Conservation (phyloP, 2,888 invertebrate genomes). For the Minunthozetes semirufus region DNA sequence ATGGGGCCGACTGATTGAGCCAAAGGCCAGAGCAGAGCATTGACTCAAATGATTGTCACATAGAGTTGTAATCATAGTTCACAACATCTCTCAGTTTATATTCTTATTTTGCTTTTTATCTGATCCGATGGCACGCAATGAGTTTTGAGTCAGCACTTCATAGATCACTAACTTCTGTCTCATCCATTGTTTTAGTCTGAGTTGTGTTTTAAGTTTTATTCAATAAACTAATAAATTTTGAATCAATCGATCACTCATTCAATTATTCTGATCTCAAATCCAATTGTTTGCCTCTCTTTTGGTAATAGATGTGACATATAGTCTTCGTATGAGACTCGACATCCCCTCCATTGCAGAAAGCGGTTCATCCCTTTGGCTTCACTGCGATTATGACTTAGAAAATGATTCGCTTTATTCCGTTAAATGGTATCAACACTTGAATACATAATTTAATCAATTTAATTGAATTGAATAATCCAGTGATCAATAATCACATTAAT, state of each 20-base stretch:
- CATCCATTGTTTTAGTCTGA: not conserved
- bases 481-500: not conserved
- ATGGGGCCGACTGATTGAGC: not conserved
- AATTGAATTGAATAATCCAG: not conserved
- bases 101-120: not conserved
- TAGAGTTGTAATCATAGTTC: not conserved
- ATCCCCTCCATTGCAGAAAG: slow-evolving; percentile 26
- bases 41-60: not conserved
- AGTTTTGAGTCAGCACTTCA: not conserved
- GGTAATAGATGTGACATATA: not conserved
- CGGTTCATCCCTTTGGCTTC: slow-evolving; percentile 38
- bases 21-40: not conserved
- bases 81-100: not conserved
- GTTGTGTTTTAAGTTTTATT: slow-evolving; percentile 12
- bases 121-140: slow-evolving; percentile 6
- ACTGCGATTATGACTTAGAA: slow-evolving; percentile 41
- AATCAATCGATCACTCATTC: not conserved
- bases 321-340: not conserved
- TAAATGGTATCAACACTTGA: slow-evolving; percentile 33
- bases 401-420: slow-evolving; percentile 41
- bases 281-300: not conserved
- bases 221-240: not conserved
- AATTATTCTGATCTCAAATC: not conserved
- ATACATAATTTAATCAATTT: not conserved
- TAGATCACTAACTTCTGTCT: not conserved